Evolutionary conservation across 2,113 vertebrate genomes (phyloP), one percentile per base, ranked within the genome.

Genomic region (Scomber japonicus): DNA sequence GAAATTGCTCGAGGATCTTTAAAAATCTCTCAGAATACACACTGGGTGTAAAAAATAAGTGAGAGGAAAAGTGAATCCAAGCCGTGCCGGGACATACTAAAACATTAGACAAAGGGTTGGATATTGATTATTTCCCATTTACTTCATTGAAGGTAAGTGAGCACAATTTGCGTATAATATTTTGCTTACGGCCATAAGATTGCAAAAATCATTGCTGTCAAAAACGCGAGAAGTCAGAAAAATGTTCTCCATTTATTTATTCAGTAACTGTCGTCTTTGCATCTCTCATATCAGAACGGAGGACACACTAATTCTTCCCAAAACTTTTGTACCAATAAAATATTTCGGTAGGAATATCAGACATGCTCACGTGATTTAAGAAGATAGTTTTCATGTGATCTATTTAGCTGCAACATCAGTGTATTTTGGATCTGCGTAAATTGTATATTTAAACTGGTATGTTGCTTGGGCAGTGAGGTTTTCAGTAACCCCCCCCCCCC

Each of bases 61-160:
- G 70, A 63, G 73, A 73, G 45, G 46, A 76, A 86, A 87, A 91
- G 85, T 86, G 27, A 88, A 21, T 44, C 13, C 59, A 44, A 89
- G 49, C 64, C 45, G n/a, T 72, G 5, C 8, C 44, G 57, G 63
- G 59, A 63, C 62, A 44, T 55, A 71, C 1, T 11, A 17, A 50
- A 82, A 71, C 5, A 69, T 19, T 4, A 84, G 49, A 70, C 62
- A 27, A 46, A 50, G 55, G 68, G 45, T 59, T 78, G 80, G 72
- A 85, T 86, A 62, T 59, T 73, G 67, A 71, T 82, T 53, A 45
- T 53, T 49, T 49, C 45, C 86, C 71, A 51, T 77, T 86, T 14
- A 86, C 84, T 88, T 84, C 54, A 62, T n/a, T 87, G 75, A 81
- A 91, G 92, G 92, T 93, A 88, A 88, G 92, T 90, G 81, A 54